phyloP scores from a whole-genome alignment of 2,888 invertebrate genomes.

The Drosophila birchii region DNA sequence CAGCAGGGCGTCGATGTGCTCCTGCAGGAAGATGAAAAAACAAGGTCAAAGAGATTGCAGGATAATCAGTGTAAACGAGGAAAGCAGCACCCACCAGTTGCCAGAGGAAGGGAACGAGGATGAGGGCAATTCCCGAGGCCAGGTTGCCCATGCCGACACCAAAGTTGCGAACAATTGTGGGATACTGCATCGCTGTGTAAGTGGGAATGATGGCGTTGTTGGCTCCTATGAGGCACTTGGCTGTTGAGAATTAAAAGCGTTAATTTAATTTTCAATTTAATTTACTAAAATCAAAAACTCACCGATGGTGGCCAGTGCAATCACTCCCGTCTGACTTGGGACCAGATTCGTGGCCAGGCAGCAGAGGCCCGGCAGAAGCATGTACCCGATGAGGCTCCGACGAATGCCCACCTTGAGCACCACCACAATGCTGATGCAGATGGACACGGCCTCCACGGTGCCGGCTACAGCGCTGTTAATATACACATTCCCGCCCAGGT shows the following conservation, averaged over 20 bases:
- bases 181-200: constrained; percentile 90
- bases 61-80: too few relatives aligned
- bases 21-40: constrained; percentile 77
- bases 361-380: constrained; percentile 89
- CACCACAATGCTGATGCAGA: constrained; percentile 89
- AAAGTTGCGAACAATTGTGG: constrained; percentile 89
- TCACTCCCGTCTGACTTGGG: constrained; percentile 86
- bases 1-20: constrained; percentile 84
- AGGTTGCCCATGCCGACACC: constrained; percentile 91
- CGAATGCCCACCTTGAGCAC: constrained; percentile 89
- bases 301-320: constrained; percentile 90
- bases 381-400: constrained; percentile 88
- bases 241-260: constrained; percentile 66
- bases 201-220: constrained; percentile 92
- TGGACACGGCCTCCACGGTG: constrained; percentile 90
- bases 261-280: not conserved
- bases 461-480: constrained; percentile 89
- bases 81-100: constrained; percentile 87
- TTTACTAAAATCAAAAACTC: constrained; percentile 32
- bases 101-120: constrained; percentile 92
- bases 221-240: constrained; percentile 91
- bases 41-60: not conserved
- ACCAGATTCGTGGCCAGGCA: constrained; percentile 87
- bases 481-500: constrained; percentile 90
- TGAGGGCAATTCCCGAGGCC: constrained; percentile 90